phyloP scores from a whole-genome alignment of 2,888 invertebrate species.

The Ormia ochracea region DNA sequence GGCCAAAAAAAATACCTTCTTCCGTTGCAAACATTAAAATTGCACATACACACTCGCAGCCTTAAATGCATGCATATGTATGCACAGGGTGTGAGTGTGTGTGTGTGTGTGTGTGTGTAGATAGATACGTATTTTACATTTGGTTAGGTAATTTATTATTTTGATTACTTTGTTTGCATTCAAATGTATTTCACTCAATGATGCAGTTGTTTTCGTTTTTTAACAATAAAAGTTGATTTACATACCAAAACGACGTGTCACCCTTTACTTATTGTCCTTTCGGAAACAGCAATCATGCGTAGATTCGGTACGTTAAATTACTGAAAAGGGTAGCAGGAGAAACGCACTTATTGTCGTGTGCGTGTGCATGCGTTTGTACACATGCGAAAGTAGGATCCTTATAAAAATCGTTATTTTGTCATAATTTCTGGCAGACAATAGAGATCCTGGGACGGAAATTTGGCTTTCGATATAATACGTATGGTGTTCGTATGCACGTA shows the following conservation, averaged over 20 bases:
- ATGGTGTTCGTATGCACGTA: no score
- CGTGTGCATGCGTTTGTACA: background rate
- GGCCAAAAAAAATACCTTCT: conserved; percentile 45
- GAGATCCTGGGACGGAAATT: background rate
- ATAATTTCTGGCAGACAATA: conserved; percentile 8
- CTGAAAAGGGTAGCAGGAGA: conserved; percentile 35
- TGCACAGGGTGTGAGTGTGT: no score
- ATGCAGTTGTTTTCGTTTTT: conserved; percentile 55
- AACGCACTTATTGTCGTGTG: conserved; percentile 2
- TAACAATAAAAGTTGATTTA: conserved; percentile 77
- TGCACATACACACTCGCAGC: conserved; percentile 6
- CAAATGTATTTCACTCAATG: conserved; percentile 69
- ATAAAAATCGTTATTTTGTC: conserved; percentile 28
- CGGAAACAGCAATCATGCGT: conserved; percentile 50
- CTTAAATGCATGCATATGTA: no score
- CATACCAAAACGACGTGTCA: conserved; percentile 76
- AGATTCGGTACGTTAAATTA: conserved; percentile 27
- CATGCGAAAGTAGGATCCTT: background rate
- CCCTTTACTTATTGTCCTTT: conserved; percentile 64
- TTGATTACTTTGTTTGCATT: conserved; percentile 72
- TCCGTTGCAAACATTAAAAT: conserved; percentile 47
- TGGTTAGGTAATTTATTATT: conserved; percentile 77
- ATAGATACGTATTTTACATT: conserved; percentile 64
- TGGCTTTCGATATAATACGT: no score
- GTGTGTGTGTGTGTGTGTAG: no score